Evolutionary conservation across 2,113 vertebrate genomes (phyloP).

Genomic region (Gopherus evgoodei): DNA sequence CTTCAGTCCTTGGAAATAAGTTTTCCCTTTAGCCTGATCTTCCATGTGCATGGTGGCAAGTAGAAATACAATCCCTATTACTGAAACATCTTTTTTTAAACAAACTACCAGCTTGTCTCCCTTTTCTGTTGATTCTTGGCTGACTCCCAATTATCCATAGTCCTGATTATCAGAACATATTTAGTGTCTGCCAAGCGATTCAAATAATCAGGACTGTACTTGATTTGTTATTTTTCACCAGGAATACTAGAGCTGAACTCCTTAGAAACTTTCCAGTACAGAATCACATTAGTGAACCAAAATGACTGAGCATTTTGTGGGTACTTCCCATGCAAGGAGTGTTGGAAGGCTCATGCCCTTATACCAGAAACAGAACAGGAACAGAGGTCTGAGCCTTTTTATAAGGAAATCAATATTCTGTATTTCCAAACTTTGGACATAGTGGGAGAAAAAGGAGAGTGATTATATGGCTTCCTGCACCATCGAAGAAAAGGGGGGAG

Average conservation of each 20-base stretch:
- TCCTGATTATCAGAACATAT: neutral
- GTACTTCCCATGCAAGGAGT: neutral
- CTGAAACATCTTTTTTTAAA: slow-evolving; percentile 15
- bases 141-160: neutral
- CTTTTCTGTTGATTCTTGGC: slow-evolving; percentile 11
- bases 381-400: neutral
- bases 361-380: neutral
- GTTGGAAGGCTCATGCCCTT: neutral
- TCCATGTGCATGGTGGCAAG: slow-evolving; percentile 53
- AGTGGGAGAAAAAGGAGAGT: neutral
- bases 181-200: neutral
- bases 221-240: slow-evolving; percentile 38
- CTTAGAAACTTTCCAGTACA: slow-evolving; percentile 18
- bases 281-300: slow-evolving; percentile 8
- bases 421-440: neutral
- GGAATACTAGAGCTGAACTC: neutral
- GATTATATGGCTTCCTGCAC: neutral
- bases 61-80: slow-evolving; percentile 38
- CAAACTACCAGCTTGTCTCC: neutral
- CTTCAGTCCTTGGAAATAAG: slow-evolving; percentile 55
- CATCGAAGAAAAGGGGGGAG: neutral
- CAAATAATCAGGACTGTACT: slow-evolving; percentile 11
- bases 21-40: slow-evolving; percentile 64
- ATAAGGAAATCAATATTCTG: neutral
- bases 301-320: slow-evolving; percentile 31